phyloP scores from a whole-genome alignment of 2,888 invertebrate species.

The Amiota minor region DNA sequence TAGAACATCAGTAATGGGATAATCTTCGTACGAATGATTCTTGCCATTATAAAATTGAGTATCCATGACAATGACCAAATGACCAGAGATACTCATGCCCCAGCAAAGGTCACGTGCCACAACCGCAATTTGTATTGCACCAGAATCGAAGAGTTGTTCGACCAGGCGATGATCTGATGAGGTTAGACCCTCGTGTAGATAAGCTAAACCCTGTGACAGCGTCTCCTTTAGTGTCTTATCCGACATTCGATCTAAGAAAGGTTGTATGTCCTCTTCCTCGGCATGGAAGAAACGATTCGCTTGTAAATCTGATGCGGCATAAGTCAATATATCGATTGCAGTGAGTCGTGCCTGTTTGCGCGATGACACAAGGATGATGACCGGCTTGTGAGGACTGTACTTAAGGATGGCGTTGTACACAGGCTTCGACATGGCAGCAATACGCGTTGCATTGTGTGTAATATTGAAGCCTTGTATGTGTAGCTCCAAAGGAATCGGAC shows the following conservation, averaged over 20 bases:
- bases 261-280: constrained; percentile 87
- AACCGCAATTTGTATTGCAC: constrained; percentile 94
- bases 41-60: constrained; percentile 93
- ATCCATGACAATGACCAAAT: constrained; percentile 97
- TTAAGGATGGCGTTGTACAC: constrained; percentile 93
- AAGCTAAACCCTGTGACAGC: constrained; percentile 94
- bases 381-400: constrained; percentile 88
- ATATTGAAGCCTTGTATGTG: constrained; percentile 98
- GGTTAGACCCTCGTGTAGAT: constrained; percentile 95
- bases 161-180: constrained; percentile 90
- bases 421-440: constrained; percentile 98
- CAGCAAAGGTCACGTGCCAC: constrained; percentile 94
- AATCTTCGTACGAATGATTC: constrained; percentile 93
- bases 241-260: constrained; percentile 88
- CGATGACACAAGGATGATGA: constrained; percentile 92
- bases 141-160: constrained; percentile 93
- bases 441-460: constrained; percentile 95
- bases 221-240: constrained; percentile 95
- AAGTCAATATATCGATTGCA: constrained; percentile 95
- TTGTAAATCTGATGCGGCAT: constrained; percentile 91
- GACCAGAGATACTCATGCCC: constrained; percentile 91
- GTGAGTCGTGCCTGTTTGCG: constrained; percentile 93
- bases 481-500: constrained; percentile 94
- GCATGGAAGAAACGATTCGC: constrained; percentile 93
- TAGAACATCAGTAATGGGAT: constrained; percentile 95